Evolutionary conservation across 2,797 vertebrate genomes (phyloP).

Genomic region (Eulemur coronatus): DNA sequence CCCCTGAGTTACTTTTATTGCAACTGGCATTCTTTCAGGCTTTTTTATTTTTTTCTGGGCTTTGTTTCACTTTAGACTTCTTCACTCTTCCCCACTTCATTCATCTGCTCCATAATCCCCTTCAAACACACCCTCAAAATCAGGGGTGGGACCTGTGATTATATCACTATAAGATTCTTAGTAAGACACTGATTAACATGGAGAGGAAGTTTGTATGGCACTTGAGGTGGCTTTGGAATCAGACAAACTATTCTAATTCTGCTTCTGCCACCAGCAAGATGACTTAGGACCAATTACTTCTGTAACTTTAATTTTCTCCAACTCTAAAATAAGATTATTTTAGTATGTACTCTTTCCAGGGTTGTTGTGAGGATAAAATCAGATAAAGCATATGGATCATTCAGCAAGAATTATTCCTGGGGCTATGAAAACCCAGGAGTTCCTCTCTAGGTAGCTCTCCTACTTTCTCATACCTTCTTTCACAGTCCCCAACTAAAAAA

Average conservation of each 20-base stretch:
- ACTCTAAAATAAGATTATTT: background rate
- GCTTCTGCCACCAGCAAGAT: background rate
- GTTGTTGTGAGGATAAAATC: background rate
- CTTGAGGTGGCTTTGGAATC: background rate
- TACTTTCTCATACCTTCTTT: background rate
- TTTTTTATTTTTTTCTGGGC: background rate
- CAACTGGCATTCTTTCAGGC: background rate
- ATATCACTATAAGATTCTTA: background rate
- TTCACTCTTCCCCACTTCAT: background rate
- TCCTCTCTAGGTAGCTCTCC: background rate
- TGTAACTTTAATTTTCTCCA: background rate
- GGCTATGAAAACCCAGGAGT: background rate
- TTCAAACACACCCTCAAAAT: slow-evolving; percentile 1
- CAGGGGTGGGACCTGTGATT: background rate
- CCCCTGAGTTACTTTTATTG: background rate
- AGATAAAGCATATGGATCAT: background rate
- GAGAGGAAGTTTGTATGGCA: background rate
- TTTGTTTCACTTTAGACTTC: slow-evolving; percentile 1
- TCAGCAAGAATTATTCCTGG: background rate
- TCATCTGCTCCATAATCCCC: background rate
- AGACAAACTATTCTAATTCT: background rate
- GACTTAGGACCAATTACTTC: background rate
- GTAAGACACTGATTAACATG: background rate
- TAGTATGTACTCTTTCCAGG: background rate
- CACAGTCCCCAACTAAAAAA: background rate